A percentile compares a stretch with the other conserved stretches of the same genome.
phyloP scores from a whole-genome alignment of 1,140 invertebrate genomes.

The Calephelis nemesis region DNA sequence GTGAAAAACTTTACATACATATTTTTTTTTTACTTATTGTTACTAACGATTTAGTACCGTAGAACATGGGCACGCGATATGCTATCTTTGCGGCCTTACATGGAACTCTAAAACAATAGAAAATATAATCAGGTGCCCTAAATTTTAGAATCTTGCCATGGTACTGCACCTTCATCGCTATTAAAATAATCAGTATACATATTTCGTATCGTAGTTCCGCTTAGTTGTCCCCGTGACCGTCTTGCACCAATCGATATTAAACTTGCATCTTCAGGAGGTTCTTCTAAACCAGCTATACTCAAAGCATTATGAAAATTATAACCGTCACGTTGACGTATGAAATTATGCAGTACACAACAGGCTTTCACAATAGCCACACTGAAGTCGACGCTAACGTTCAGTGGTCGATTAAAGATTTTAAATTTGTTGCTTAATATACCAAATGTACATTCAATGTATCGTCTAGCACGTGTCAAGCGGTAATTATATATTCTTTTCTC shows the following conservation, averaged over 20 bases:
- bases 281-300: constrained; percentile 13
- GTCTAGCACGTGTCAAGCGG: no score
- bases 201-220: constrained; percentile 24
- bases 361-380: constrained; percentile 33
- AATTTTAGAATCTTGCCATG: constrained; percentile 21
- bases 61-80: no score
- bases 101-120: no score
- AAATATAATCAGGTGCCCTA: constrained; percentile 14
- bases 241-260: constrained; percentile 2
- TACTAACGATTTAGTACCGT: no score
- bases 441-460: no score
- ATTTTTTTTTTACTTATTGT: no score
- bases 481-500: no score
- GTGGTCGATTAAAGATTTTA: constrained; percentile 35
- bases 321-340: constrained; percentile 22
- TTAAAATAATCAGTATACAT: constrained; percentile 24
- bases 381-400: constrained; percentile 30
- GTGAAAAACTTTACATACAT: no score
- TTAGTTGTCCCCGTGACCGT: constrained; percentile 12
- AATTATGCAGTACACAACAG: constrained; percentile 36
- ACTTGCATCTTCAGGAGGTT: constrained; percentile 14
- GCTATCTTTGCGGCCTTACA: no score
- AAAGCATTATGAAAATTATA: constrained; percentile 11
- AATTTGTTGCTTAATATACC: no score
- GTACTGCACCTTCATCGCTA: constrained; percentile 23